Conservation (phyloP, 2,797 vertebrate genomes). For the Neosalanx taihuensis region DNA sequence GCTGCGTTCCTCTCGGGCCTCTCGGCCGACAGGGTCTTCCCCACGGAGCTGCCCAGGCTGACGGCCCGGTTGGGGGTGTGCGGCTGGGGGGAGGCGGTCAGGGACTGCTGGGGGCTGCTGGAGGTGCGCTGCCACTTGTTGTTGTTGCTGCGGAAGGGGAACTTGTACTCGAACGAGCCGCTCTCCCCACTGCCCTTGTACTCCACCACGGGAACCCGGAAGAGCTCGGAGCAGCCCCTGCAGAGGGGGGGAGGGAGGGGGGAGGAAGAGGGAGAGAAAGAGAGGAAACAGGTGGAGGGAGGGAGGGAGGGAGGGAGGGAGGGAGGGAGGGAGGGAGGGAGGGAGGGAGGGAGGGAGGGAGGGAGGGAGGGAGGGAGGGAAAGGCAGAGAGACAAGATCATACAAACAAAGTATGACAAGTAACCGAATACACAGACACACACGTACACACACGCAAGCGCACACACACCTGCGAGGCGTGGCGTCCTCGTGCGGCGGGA, state of each 20-base stretch:
- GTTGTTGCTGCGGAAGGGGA: slow-evolving; percentile 94
- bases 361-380: not conserved
- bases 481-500: slow-evolving; percentile 93
- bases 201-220: slow-evolving; percentile 89
- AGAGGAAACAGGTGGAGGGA: not conserved
- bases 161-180: slow-evolving; percentile 94
- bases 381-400: too few relatives aligned
- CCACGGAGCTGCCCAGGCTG: slow-evolving; percentile 84
- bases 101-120: slow-evolving; percentile 81
- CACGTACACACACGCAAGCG: not conserved
- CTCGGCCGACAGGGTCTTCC: slow-evolving; percentile 82
- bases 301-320: not conserved
- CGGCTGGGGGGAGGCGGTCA: slow-evolving; percentile 80
- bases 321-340: not conserved
- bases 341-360: not conserved
- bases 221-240: slow-evolving; percentile 94
- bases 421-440: not conserved
- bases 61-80: slow-evolving; percentile 85
- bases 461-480: slow-evolving; percentile 88
- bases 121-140: slow-evolving; percentile 97
- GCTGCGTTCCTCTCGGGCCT: slow-evolving; percentile 83
- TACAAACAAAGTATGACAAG: not conserved
- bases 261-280: not conserved
- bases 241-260: not conserved
- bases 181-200: slow-evolving; percentile 91